Evolutionary conservation across 2,888 invertebrate species (phyloP), one percentile per base, ranked within the genome.

Genomic region (Auanema sp.): DNA sequence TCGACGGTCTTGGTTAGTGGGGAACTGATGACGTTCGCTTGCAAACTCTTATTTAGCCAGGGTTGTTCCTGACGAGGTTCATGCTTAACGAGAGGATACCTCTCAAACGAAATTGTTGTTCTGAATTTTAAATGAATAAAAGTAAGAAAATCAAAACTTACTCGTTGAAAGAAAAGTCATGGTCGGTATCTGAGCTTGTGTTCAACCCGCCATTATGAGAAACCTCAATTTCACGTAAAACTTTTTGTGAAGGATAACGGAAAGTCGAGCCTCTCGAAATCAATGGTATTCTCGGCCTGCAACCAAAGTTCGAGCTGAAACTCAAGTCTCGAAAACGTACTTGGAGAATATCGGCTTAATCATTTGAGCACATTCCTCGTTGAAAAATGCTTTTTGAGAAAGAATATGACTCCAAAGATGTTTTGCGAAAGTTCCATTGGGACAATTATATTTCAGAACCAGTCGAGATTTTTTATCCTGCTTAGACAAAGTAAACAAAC

Each of bases 361-460:
- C 14, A 65, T 58, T 6, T 58, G 58, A 18, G 78, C 77, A 8
- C 58, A 60, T 16, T 68, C 54, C 58, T 71, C 77, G 53, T 95
- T 96, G 86, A 94, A 97, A 87, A 97, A 97, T 75, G 95, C 87
- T 90, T 95, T 92, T 87, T 96, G 96, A 84, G 96, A 95, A 75
- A 96, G 92, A 54, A 95, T 93, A 87, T 94, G 94, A 84, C 92
- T 90, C 96, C 96, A 97, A 69, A 97, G 90, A 86, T 96, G 93
- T 75, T 94, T 90, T 84, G 95, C 95, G 58, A 93, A 91, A 50
- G 92, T 90, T 53, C 92, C 91, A 75, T 91, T 91, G 60, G 92
- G 91, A 86, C 96, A 96, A 85, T 93, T 93, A 87, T 93, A 96
- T 16, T 96, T 95, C 69, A 95, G 91, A 24, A 84, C 81, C 65